phyloP scores from a whole-genome alignment of 2,888 invertebrate species.

The Plebejus argus region DNA sequence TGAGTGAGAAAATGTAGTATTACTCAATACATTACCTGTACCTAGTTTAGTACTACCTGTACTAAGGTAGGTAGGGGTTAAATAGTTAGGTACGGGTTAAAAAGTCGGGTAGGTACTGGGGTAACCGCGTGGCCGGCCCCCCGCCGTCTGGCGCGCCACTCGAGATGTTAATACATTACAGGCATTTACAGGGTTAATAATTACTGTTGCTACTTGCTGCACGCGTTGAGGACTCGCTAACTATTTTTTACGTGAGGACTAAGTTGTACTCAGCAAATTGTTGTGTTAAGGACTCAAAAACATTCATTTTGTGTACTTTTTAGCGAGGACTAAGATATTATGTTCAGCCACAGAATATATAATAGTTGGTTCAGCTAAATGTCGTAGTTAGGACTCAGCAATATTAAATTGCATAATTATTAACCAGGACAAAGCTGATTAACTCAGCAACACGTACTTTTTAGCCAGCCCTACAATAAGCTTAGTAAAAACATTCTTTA shows the following conservation, averaged over 20 bases:
- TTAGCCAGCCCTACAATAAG: too few species aligned
- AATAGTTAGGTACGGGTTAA: neutral
- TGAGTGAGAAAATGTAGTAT: neutral
- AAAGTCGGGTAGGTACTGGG: neutral
- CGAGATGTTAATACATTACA: slow-evolving; percentile 1
- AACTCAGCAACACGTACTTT: too few species aligned
- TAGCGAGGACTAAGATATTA: too few species aligned
- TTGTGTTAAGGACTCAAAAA: too few species aligned
- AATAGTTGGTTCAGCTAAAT: too few species aligned
- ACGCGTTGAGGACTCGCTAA: neutral
- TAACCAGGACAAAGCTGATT: too few species aligned
- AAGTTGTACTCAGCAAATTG: too few species aligned
- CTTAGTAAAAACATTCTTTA: too few species aligned
- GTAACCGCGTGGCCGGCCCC: slow-evolving; percentile 11
- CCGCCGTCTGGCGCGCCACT: slow-evolving; percentile 10
- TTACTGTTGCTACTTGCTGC: neutral
- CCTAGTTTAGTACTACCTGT: neutral
- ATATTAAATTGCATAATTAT: too few species aligned
- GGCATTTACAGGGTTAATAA: neutral
- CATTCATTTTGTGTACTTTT: too few species aligned
- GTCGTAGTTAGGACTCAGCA: too few species aligned
- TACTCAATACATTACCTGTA: neutral
- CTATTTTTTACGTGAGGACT: neutral
- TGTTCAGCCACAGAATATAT: too few species aligned
- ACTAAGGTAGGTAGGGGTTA: neutral